phyloP scores from a whole-genome alignment of 2,888 invertebrate genomes.

The Volucella bombylans region DNA sequence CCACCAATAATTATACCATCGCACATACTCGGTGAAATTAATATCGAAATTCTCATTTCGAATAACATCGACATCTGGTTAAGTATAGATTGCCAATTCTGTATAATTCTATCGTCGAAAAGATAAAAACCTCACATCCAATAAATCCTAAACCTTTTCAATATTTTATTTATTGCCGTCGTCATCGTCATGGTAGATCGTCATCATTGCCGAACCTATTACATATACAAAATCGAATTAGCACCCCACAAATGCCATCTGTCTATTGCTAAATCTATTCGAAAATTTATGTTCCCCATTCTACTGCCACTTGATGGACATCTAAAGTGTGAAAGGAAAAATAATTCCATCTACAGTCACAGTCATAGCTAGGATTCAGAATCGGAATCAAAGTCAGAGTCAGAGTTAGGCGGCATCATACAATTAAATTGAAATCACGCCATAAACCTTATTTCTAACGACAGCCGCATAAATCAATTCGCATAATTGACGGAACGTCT shows the following conservation, averaged over 20 bases:
- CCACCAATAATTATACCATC: too few relatives aligned
- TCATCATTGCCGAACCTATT: background rate
- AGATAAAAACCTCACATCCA: conserved; percentile 36
- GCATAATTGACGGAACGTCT: conserved; percentile 44
- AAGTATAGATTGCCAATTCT: background rate
- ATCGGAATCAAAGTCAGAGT: too few relatives aligned
- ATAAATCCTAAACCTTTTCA: conserved; percentile 55
- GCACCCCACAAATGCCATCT: conserved; percentile 50
- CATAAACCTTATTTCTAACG: conserved; percentile 60
- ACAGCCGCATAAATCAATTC: conserved; percentile 58
- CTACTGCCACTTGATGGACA: background rate
- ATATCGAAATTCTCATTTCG: background rate
- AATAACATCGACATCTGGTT: background rate
- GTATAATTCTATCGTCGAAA: conserved; percentile 29
- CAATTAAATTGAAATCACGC: conserved; percentile 67
- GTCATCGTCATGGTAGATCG: background rate
- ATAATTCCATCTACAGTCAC: conserved; percentile 19
- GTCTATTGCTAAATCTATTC: conserved; percentile 54
- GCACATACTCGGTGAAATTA: too few relatives aligned
- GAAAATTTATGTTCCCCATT: conserved; percentile 42
- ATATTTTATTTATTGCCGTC: conserved; percentile 62
- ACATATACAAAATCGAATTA: conserved; percentile 36
- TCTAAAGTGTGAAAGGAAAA: background rate
- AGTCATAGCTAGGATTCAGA: background rate
- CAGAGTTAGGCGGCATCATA: background rate